phyloP scores from a whole-genome alignment of 2,888 invertebrate species.

The Perizoma affinitatum region DNA sequence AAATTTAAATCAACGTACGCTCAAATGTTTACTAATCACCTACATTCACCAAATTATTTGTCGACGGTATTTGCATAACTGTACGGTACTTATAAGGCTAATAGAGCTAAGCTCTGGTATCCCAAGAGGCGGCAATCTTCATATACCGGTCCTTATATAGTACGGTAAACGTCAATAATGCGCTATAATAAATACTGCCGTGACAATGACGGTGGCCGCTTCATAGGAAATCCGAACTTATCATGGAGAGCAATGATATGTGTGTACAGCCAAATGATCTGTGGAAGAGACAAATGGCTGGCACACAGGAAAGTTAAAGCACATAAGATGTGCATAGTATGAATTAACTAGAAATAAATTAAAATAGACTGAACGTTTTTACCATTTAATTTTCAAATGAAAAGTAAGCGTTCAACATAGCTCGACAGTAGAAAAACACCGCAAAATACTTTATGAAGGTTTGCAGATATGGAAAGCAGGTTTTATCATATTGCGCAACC shows the following conservation, averaged over 20 bases:
- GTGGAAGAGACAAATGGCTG: slow-evolving; percentile 7
- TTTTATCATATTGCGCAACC: slow-evolving; percentile 7
- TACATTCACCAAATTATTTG: slow-evolving; percentile 52
- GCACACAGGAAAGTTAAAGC: slow-evolving; percentile 7
- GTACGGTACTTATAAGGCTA: slow-evolving; percentile 37
- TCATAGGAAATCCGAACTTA: no score
- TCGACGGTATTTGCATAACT: slow-evolving; percentile 44
- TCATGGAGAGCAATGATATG: slow-evolving; percentile 13
- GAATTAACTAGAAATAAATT: no score
- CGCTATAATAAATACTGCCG: no score
- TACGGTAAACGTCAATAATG: no score
- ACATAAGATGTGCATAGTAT: no score
- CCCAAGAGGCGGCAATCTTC: no score
- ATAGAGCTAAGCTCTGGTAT: slow-evolving; percentile 12
- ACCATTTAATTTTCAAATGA: no score
- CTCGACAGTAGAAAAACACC: neutral
- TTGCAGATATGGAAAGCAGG: slow-evolving; percentile 1
- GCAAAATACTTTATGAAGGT: slow-evolving; percentile 5
- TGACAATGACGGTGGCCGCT: no score
- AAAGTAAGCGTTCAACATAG: no score
- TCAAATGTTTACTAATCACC: slow-evolving; percentile 44
- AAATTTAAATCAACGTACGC: slow-evolving; percentile 38
- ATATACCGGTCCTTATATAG: no score
- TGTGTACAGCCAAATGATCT: slow-evolving; percentile 34
- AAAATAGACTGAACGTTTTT: no score